Conservation (phyloP, 2,113 vertebrate genomes). For the Malurus elegans region DNA sequence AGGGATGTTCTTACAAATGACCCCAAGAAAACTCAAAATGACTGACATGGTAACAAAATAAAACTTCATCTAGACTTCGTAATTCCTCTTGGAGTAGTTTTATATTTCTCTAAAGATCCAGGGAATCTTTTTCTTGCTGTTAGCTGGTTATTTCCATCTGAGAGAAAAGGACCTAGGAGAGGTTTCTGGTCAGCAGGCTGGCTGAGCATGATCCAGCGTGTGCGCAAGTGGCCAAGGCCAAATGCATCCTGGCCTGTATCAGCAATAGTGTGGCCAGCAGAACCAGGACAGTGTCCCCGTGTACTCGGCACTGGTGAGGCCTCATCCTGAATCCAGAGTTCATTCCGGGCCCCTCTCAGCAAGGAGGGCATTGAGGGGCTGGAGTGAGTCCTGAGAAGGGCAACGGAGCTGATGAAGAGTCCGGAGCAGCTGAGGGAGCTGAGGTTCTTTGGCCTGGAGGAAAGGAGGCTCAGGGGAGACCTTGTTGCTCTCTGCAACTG, state of each 20-base stretch:
- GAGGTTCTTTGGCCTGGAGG: accelerated
- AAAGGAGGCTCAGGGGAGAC: background rate
- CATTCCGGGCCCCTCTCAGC: background rate
- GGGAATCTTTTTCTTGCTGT: background rate
- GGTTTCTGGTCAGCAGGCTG: accelerated
- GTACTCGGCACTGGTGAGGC: accelerated
- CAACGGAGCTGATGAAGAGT: accelerated
- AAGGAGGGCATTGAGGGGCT: background rate
- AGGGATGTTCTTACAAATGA: background rate
- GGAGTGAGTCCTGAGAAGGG: accelerated
- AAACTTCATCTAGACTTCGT: background rate
- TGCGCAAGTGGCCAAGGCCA: background rate
- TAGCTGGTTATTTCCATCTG: background rate
- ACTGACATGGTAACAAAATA: background rate
- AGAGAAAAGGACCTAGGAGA: background rate
- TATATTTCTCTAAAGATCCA: background rate
- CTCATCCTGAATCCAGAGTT: accelerated
- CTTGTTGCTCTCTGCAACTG: accelerated
- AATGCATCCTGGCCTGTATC: background rate
- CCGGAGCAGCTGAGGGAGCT: background rate
- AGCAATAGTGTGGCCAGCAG: background rate
- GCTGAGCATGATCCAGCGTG: accelerated
- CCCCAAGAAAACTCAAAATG: background rate
- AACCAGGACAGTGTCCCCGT: background rate
- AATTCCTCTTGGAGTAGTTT: background rate